Base-by-base conservation (phyloP, 92 coral and sea anemone genomes). In the Paramuricea clavata region DNA sequence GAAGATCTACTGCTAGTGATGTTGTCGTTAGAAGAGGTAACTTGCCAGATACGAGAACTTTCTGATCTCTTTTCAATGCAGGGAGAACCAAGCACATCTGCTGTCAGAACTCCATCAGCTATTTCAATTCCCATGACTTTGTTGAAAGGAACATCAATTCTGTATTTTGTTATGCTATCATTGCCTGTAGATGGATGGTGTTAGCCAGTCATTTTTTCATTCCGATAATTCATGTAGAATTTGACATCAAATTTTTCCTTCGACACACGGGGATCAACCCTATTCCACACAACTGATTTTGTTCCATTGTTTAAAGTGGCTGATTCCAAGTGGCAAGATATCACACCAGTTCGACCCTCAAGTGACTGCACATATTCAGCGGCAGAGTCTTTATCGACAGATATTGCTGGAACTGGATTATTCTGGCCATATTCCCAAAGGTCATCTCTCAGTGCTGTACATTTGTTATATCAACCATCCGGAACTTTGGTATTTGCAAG, bases 31-130 rank as follows among this genome's bases (percentile, higher is more conserved):
- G 49, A 36, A 42, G 77, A 71, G 8, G 31, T 16, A 35, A 22
- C 54, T 71, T 71, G 49, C 77, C 77, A 71, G 12, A 71, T 6
- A 71, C 77, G 50, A 71, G 77, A 71, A n/a, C n/a, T 36, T 71
- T 42, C 77, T 15, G 77, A 22, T 71, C n/a, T 71, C 19, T 71
- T 35, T 22, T 71, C 77, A 22, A 71, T 33, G 26, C 16, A 6
- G 3, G 23, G 49, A 6, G 77, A 12, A 7, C 77, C 77, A 71
- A 71, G 30, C n/a, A 36, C 77, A 71, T 71, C 76, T 41, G 50
- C 76, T 41, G 11, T 2, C 6, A 69, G 49, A 41, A 33, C 50
- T 11, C 76, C 76, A 69, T 69, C 50, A 41, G 76, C 44, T 12
- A 67, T 67, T 27, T 33, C 21, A 12, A 67, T 67, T 12, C 74